Evolutionary conservation across 2,113 vertebrate species (phyloP), one percentile per base, ranked within the genome.

Genomic region (Syrmaticus mikado): DNA sequence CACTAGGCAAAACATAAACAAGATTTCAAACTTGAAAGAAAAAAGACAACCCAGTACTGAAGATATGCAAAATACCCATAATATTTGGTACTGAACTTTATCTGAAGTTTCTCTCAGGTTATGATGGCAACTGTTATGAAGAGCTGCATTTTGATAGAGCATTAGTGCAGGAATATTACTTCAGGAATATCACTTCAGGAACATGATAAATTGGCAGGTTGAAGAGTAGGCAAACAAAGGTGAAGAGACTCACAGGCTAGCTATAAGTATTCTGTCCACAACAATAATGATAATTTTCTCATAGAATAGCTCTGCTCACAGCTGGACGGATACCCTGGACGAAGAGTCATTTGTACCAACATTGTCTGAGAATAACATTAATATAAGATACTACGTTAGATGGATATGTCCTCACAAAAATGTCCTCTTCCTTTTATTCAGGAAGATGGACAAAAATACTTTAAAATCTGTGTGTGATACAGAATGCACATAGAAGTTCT

Each of bases 101-200:
- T 45, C 9, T 8, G 14, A 48, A 84, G 22, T 68, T 94, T 21
- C 21, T 90, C n/a, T 72, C 34, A 68, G 65, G 20, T 5, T 86
- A 25, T 52, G 11, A 7, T 78, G 85, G 11, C 57, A 84, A n/a
- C 40, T 82, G 68, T 21, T 72, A 48, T 30, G 65, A 79, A 77
- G 34, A 84, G 3, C 21, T 87, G 40, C 30, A 46, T 90, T 83
- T 41, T 79, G 40, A 25, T 72, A 15, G 5, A 64, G 66, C 24
- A 89, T 86, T 78, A 90, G 48, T 89, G 78, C 40, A 61, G 46
- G 20, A 88, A 57, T 71, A 90, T 84, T 75, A 88, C 61, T 89
- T 81, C 38, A 64, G 46, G 46, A 77, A 34, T 74, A 90, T 86
- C 75, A 90, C 61, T 90, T 81, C 40, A 68, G 46, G 20, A 86